Percentiles rank a stretch among this genome's conserved stretches.
Evolutionary conservation across 2,113 vertebrate genomes (phyloP).

Genomic region (Azemiops feae): DNA sequence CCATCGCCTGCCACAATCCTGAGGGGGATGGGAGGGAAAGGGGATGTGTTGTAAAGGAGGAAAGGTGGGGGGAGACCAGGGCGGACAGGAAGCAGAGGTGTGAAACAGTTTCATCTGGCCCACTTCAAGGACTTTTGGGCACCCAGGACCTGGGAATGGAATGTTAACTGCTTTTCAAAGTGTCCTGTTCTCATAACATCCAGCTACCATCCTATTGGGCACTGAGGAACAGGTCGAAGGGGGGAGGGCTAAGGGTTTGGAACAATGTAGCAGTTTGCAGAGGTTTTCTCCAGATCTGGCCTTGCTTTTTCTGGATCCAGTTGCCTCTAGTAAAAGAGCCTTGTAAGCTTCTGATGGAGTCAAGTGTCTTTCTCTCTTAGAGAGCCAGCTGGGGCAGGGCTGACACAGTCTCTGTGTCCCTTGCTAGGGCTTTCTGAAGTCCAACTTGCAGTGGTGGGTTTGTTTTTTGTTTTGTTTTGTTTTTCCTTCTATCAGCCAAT

Average conservation of each 20-base stretch:
- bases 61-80: too few relatives aligned
- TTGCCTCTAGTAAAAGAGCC: too few relatives aligned
- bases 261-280: not conserved
- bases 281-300: not conserved
- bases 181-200: not conserved
- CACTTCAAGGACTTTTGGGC: too few relatives aligned
- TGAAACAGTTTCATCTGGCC: too few relatives aligned
- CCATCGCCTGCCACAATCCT: too few relatives aligned
- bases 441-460: not conserved
- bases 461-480: not conserved
- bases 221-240: not conserved
- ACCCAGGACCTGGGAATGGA: too few relatives aligned
- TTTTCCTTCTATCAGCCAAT: slow-evolving; percentile 40
- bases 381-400: not conserved
- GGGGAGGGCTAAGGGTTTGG: too few relatives aligned
- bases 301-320: not conserved
- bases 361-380: not conserved
- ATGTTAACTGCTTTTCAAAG: too few relatives aligned
- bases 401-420: not conserved
- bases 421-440: slow-evolving; percentile 26
- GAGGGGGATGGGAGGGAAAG: too few relatives aligned
- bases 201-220: not conserved
- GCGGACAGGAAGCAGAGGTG: too few relatives aligned
- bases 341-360: not conserved
- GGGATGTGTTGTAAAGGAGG: too few relatives aligned